These are phyloP conservation scores for Sula dactylatra DNA, from an alignment of 2,113 vertebrate genomes.

Conservation along the genomic window DNA sequence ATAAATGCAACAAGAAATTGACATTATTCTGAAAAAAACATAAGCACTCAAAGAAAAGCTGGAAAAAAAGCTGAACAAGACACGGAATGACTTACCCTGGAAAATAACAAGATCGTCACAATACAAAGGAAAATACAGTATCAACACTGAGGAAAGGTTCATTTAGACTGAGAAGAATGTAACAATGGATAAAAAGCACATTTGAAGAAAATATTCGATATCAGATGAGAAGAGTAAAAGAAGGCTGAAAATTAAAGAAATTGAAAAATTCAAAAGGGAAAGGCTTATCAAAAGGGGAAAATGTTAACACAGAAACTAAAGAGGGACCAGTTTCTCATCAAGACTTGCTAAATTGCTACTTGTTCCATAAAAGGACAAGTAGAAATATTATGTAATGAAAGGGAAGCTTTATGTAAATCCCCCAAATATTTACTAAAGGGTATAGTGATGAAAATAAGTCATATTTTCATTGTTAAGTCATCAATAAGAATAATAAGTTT, in stretches of 20 bases:
- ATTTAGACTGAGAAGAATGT: background rate
- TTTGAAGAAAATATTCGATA: background rate
- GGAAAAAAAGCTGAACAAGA: background rate
- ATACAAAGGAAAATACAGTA: slow-evolving; percentile 6
- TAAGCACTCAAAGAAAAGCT: background rate
- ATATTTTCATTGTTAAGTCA: background rate
- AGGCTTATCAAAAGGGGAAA: background rate
- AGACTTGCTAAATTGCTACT: background rate
- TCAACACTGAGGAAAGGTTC: background rate
- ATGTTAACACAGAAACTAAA: background rate
- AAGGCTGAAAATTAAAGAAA: background rate
- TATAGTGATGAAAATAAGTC: background rate
- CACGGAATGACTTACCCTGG: background rate
- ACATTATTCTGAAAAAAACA: background rate
- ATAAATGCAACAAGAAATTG: background rate
- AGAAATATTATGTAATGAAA: background rate
- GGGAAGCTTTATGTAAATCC: background rate
- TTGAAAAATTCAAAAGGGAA: background rate
- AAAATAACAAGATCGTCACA: slow-evolving; percentile 12
- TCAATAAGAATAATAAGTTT: background rate
- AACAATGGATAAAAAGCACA: background rate
- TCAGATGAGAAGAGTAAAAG: background rate
- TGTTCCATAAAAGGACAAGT: background rate
- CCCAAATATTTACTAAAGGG: background rate
- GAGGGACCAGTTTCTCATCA: background rate